Percentiles rank a stretch among this genome's conserved stretches.
Evolutionary conservation across 1,140 invertebrate genomes (phyloP).

Genomic region (Orius laevigatus): DNA sequence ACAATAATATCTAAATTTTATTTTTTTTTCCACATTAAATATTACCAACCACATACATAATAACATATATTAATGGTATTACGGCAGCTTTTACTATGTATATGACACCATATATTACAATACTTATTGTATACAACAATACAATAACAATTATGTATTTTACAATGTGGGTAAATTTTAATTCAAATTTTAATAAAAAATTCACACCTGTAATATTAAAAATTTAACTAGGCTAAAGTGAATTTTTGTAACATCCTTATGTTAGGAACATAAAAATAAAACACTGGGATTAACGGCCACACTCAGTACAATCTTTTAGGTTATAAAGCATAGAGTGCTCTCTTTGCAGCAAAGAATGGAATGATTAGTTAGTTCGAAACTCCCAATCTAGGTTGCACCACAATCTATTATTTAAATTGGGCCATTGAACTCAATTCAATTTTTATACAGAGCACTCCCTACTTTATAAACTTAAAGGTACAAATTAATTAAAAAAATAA

Average conservation of each 20-base stretch:
- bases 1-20: constrained; percentile 17
- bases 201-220: background rate
- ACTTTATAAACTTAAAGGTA: background rate
- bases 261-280: background rate
- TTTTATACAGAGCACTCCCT: too few species aligned
- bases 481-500: background rate
- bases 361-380: too few species aligned
- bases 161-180: constrained; percentile 6
- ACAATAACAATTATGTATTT: constrained; percentile 10
- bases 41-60: constrained; percentile 14
- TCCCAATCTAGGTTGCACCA: too few species aligned
- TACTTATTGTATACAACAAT: constrained; percentile 9
- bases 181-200: constrained; percentile 2
- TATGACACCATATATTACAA: constrained; percentile 15
- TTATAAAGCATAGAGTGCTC: too few species aligned
- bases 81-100: constrained; percentile 11
- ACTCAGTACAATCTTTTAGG: too few species aligned
- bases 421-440: too few species aligned
- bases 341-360: background rate
- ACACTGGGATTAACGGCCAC: too few species aligned
- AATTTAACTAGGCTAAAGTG: background rate
- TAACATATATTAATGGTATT: constrained; percentile 12
- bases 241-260: constrained; percentile 5
- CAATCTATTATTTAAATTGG: too few species aligned
- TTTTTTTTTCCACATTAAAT: constrained; percentile 12